Evolutionary conservation across 1,140 invertebrate species (phyloP), one percentile per base, ranked within the genome.

Genomic region (Yoshiicerus persimilis): DNA sequence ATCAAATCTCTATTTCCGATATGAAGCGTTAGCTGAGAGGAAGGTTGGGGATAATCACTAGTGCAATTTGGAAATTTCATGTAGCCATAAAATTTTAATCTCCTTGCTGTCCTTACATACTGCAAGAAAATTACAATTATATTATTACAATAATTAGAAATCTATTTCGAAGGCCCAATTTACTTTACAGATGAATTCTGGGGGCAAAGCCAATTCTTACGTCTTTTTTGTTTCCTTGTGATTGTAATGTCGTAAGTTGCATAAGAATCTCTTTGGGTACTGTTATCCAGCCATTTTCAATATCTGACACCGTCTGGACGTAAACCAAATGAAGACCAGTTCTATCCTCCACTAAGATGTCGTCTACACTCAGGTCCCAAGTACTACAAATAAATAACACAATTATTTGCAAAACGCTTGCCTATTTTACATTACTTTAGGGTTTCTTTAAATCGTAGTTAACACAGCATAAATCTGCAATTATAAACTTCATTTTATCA

Each of bases 321-420:
- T 98, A 98, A 0, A 99, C 92, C 62, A 99, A 93, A 93, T 98
- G 97, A 91, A 97, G 92, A 8, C 96, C 96, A 23, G 97, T 94
- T 88, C 95, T 94, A 93, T 98, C 95, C 84, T 94, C 94, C 92
- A 97, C 94, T 83, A 99, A 92, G 91, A 97, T 95, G 77, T 95
- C 92, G 93, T 99, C 98, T 93, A 96, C 96, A 56, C 93, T 94
- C 20, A 94, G 93, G 92, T 99, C 96, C 98, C 98, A 99, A 92
- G 96, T 98, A 93, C 97, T 97, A 92, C 87, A 94, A 94, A 87
- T 87, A 85, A 89, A 91, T 90, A 64, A 5, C 11, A n/a, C 20
- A 64, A 86, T 86, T 87, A 91, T 13, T 8, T n/a, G 66, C 6
- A 25, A 20, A 20, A 47, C n/a, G n/a, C n/a, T n/a, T n/a, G n/a